Conservation (phyloP, 1,140 invertebrate genomes). For the Anadara kagoshimensis region DNA sequence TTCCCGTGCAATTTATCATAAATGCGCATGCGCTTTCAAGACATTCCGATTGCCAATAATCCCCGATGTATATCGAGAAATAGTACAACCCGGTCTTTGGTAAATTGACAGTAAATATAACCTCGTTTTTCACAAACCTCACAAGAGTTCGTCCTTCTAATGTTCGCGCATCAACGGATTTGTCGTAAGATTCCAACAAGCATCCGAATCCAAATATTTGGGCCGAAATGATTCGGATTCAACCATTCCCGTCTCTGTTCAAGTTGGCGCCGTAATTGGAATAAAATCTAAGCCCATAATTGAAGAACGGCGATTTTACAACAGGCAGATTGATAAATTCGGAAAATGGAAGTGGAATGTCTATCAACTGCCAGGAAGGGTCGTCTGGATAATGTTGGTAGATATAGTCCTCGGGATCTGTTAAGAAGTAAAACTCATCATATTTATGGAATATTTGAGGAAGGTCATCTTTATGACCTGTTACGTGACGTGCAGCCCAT, state of each 20-base stretch:
- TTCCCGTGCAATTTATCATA: slow-evolving; percentile 60
- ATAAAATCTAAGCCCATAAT: slow-evolving; percentile 65
- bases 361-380: slow-evolving; percentile 76
- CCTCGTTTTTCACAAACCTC: slow-evolving; percentile 65
- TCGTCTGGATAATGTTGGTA: slow-evolving; percentile 78
- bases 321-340: slow-evolving; percentile 76
- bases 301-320: slow-evolving; percentile 72
- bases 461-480: slow-evolving; percentile 67
- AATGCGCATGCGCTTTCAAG: slow-evolving; percentile 70
- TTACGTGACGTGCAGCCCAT: slow-evolving; percentile 74
- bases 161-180: slow-evolving; percentile 51
- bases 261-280: slow-evolving; percentile 66
- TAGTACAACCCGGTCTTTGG: slow-evolving; percentile 67
- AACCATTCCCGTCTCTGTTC: slow-evolving; percentile 65
- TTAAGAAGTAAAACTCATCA: slow-evolving; percentile 76
- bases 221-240: slow-evolving; percentile 65
- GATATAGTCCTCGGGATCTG: slow-evolving; percentile 77
- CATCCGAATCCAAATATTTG: slow-evolving; percentile 67
- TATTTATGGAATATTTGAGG: slow-evolving; percentile 69
- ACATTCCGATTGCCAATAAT: slow-evolving; percentile 69
- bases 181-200: slow-evolving; percentile 62
- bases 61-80: slow-evolving; percentile 68
- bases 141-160: slow-evolving; percentile 65
- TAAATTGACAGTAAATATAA: slow-evolving; percentile 66
- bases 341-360: slow-evolving; percentile 75